Conservation (phyloP, 1,140 invertebrate species). For the Radopholus similis region DNA sequence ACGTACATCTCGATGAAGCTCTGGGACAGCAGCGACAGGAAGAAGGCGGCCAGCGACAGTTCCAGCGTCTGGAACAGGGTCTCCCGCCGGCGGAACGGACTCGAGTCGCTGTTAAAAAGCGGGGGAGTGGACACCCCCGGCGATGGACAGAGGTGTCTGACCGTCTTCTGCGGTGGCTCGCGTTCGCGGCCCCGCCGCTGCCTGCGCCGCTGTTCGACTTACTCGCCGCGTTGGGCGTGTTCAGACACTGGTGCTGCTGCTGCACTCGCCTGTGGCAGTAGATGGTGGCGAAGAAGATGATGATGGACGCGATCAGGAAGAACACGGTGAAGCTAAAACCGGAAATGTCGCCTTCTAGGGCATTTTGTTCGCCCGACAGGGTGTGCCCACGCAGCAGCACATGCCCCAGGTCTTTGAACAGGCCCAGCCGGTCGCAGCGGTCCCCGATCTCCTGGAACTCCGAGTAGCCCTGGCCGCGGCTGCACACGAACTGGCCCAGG, state of each 20-base stretch:
- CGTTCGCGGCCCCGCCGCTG: constrained; percentile 1
- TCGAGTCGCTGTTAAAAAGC: constrained; percentile 44
- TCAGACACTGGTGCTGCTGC: constrained; percentile 50
- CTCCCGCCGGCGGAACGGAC: constrained; percentile 51
- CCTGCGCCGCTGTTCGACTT: not conserved
- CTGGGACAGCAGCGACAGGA: constrained; percentile 54
- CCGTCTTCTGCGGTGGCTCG: not conserved
- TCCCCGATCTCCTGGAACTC: constrained; percentile 52
- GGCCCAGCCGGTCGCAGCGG: constrained; percentile 49
- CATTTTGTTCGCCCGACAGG: no score
- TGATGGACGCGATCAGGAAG: constrained; percentile 51
- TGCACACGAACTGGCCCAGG: not conserved
- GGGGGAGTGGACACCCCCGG: no score
- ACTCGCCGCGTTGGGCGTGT: not conserved
- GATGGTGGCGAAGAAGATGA: constrained; percentile 53
- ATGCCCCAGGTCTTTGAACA: constrained; percentile 56
- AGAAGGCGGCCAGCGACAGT: constrained; percentile 56
- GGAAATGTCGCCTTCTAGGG: no score
- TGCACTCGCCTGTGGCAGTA: constrained; percentile 51
- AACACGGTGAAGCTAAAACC: constrained; percentile 57
- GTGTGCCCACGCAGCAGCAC: constrained; percentile 57
- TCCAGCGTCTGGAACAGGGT: constrained; percentile 57
- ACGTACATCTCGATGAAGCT: constrained; percentile 58
- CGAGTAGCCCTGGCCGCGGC: constrained; percentile 23
- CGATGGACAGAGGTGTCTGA: not conserved